phyloP scores from a whole-genome alignment of 1,140 invertebrate species.

The Hypsibius dujardini region DNA sequence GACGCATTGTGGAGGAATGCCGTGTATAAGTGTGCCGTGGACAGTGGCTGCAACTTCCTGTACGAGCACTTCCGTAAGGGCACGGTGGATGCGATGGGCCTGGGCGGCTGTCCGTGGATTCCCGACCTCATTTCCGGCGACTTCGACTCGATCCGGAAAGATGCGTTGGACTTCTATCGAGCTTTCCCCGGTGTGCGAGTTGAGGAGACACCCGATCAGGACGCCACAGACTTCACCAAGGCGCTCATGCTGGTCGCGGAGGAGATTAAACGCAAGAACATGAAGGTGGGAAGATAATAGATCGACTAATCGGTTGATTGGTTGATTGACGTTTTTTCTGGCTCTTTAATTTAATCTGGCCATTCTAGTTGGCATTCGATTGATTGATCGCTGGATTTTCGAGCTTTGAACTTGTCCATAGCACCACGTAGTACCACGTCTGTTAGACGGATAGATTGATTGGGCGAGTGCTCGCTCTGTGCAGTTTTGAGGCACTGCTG shows the following conservation, averaged over 20 bases:
- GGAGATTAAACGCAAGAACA: not conserved
- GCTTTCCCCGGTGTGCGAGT: not conserved
- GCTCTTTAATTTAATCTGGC: too few relatives aligned
- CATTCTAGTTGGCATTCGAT: too few relatives aligned
- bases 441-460: too few relatives aligned
- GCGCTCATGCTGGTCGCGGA: not conserved
- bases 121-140: not conserved
- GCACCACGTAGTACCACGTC: too few relatives aligned
- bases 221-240: conserved; percentile 9
- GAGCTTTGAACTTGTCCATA: too few relatives aligned
- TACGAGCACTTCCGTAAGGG: not conserved
- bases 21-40: not conserved
- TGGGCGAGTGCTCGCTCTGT: too few relatives aligned
- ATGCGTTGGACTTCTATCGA: not conserved
- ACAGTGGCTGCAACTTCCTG: not conserved
- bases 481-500: too few relatives aligned
- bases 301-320: too few relatives aligned
- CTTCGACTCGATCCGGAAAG: not conserved
- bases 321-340: too few relatives aligned
- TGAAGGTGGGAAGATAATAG: too few relatives aligned
- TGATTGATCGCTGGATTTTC: too few relatives aligned
- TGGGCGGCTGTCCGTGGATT: not conserved
- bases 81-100: not conserved
- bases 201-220: not conserved
- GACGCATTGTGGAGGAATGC: not conserved